Conservation (phyloP, 2,113 vertebrate species). For the Scortum barcoo region DNA sequence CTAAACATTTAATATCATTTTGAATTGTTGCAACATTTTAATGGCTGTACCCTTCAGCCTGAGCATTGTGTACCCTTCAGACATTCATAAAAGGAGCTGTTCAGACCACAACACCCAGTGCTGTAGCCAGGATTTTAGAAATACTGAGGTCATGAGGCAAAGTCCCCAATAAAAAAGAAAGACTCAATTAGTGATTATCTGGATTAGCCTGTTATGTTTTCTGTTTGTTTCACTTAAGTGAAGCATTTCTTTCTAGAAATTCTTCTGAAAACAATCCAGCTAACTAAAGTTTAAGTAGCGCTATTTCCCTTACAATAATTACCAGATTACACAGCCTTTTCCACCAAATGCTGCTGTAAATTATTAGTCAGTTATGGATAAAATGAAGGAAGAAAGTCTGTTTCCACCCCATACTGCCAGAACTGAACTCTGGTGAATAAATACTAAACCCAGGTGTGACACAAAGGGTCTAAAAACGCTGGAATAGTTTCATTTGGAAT, state of each 20-base stretch:
- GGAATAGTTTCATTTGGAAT: background rate
- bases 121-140: too few species aligned
- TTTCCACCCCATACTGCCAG: background rate
- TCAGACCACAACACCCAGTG: too few species aligned
- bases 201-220: too few species aligned
- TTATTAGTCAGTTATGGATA: background rate
- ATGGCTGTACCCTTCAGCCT: too few species aligned
- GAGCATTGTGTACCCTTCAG: too few species aligned
- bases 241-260: too few species aligned
- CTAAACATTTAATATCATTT: background rate
- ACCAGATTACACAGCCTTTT: background rate
- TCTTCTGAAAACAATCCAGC: too few species aligned
- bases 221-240: background rate
- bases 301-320: background rate
- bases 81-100: too few species aligned
- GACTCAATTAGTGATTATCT: too few species aligned
- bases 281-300: background rate
- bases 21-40: background rate
- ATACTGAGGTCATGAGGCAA: too few species aligned
- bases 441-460: background rate
- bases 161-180: too few species aligned
- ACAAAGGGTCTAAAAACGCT: background rate
- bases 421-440: background rate
- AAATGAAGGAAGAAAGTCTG: too few species aligned
- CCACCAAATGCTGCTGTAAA: background rate